Percentiles rank a stretch among this genome's conserved stretches.
Evolutionary conservation across 1,140 invertebrate species (phyloP).

Genomic region (Habropoda laboriosa): DNA sequence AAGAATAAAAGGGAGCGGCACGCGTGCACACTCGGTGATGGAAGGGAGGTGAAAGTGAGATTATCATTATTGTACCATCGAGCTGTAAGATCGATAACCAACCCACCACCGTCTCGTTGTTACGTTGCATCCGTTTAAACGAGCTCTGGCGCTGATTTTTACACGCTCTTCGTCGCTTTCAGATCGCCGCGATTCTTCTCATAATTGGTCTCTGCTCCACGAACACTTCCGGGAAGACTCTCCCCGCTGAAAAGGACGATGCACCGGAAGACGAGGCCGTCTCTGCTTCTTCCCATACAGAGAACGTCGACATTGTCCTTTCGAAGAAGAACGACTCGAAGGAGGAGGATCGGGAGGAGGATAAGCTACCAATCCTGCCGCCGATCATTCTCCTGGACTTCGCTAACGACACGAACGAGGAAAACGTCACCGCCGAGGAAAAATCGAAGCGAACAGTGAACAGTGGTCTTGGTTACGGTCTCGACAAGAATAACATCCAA

Average conservation of each 20-base stretch:
- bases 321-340: background rate
- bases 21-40: too few relatives aligned
- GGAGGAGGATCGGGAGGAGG: background rate
- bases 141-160: slow-evolving; percentile 1
- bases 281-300: background rate
- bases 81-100: slow-evolving; percentile 53
- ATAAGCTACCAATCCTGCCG: slow-evolving; percentile 72
- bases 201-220: slow-evolving; percentile 37
- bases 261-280: too few relatives aligned
- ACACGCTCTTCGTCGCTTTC: slow-evolving; percentile 61
- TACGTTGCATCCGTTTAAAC: slow-evolving; percentile 16
- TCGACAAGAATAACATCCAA: slow-evolving; percentile 71
- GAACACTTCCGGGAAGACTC: slow-evolving; percentile 12
- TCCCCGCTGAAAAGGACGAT: slow-evolving; percentile 13
- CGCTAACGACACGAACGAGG: slow-evolving; percentile 67
- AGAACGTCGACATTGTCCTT: background rate
- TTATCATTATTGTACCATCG: slow-evolving; percentile 64
- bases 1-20: background rate
- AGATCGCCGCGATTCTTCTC: slow-evolving; percentile 70
- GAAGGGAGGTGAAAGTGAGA: slow-evolving; percentile 74
- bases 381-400: slow-evolving; percentile 78
- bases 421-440: slow-evolving; percentile 66
- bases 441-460: slow-evolving; percentile 78
- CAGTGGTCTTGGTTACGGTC: slow-evolving; percentile 76
- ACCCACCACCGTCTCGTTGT: slow-evolving; percentile 56